Percentiles rank a stretch among this genome's conserved stretches.
Evolutionary conservation across 2,888 invertebrate genomes (phyloP).

Genomic region (Ferdinandea cuprea): DNA sequence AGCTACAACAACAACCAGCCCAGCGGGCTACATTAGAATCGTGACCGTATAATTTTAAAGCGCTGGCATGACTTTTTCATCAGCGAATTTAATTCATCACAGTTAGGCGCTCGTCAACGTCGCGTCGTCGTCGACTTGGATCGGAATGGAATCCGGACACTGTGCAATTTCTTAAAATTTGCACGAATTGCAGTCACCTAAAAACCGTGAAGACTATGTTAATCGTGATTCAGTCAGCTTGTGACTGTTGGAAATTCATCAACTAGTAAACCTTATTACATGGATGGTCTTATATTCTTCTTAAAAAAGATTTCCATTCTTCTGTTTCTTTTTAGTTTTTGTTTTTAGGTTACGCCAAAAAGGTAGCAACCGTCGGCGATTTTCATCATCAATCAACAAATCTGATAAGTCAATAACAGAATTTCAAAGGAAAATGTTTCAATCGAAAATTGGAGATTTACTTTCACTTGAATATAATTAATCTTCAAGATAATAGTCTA

Average conservation of each 20-base stretch:
- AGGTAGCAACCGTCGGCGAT: too few relatives aligned
- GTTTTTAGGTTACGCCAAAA: too few relatives aligned
- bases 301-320: too few relatives aligned
- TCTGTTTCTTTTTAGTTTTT: too few relatives aligned
- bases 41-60: slow-evolving; percentile 36
- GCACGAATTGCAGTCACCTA: slow-evolving; percentile 52
- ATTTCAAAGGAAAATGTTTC: background rate
- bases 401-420: slow-evolving; percentile 15
- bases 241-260: slow-evolving; percentile 51
- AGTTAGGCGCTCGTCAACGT: background rate
- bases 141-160: background rate
- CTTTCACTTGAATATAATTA: background rate
- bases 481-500: too few relatives aligned
- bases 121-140: background rate
- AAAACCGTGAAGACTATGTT: slow-evolving; percentile 49
- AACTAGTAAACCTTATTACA: slow-evolving; percentile 51
- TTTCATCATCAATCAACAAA: slow-evolving; percentile 22
- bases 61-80: slow-evolving; percentile 13
- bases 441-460: background rate
- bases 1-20: background rate
- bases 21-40: slow-evolving; percentile 27
- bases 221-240: slow-evolving; percentile 52
- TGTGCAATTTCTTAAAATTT: slow-evolving; percentile 14
- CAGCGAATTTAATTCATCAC: slow-evolving; percentile 29
- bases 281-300: background rate